Base-by-base conservation (phyloP, 2,797 vertebrate species). In the Malurus leucopterus region DNA sequence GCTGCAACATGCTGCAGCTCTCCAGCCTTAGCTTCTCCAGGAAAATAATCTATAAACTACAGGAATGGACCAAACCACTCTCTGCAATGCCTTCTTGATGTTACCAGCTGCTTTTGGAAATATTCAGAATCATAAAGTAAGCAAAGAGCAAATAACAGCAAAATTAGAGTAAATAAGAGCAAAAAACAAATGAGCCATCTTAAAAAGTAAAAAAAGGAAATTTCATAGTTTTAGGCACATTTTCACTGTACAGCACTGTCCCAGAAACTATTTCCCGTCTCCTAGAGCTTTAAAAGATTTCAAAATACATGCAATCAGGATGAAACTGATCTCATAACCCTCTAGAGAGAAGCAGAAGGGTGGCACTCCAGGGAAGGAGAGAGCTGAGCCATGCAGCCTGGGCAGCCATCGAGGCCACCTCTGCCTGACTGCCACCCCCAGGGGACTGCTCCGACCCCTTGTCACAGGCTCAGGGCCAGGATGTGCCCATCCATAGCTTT, bases 351-450 rank as follows among this genome's bases (percentile, higher is more conserved):
- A 89, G 47, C 29, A 64, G 0, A 1, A 63, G 16, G 0, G 5
- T 3, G 40, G 63, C 17, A 24, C 40, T 46, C 24, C 5, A 3
- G 23, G 44, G 23, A 15, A 20, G 74, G 0, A 1, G 38, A 43
- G 0, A 12, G 40, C 43, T 6, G 16, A 69, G 55, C 36, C 49
- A 67, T 57, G 44, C 62, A 71, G 62, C 55, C 34, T 2, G 4
- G 32, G 57, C 30, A 86, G 83, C 23, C 57, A 30, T 0, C 0
- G 1, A 54, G 46, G 54, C n/a, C 6, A 3, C 68, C 83, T 40
- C 18, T 0, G 0, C 54, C 74, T 0, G 1, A 14, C 30, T 23
- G 29, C 32, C 13, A 19, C 22, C 18, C 43, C 44, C 53, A 41
- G 30, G 41, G 36, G 40, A 62, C 29, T 40, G 75, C 49, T 77